These are phyloP conservation scores for Clamator glandarius DNA, from an alignment of 2,797 vertebrate genomes.

Conservation along the genomic window DNA sequence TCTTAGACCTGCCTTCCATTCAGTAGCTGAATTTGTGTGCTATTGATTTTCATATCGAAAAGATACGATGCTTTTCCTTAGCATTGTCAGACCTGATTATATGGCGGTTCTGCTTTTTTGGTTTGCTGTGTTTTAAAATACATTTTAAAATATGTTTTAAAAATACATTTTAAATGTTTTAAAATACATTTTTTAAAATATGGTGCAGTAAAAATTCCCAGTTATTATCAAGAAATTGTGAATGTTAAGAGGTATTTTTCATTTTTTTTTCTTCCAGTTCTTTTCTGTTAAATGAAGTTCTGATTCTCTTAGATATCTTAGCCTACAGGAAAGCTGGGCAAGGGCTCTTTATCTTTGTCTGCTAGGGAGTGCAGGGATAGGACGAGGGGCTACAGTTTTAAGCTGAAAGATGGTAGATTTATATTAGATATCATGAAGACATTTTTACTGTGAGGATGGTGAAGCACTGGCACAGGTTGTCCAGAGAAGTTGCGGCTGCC, in stretches of 20 bases:
- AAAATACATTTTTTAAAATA: neutral
- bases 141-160: no score
- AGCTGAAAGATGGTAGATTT: no score
- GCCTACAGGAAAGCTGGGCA: no score
- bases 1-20: neutral
- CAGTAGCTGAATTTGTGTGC: neutral
- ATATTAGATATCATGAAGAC: no score
- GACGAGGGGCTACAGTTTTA: no score
- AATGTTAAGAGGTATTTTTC: neutral
- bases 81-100: neutral
- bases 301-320: neutral
- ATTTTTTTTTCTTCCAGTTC: neutral
- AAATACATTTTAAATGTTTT: no score
- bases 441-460: no score
- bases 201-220: neutral
- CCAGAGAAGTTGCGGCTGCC: no score
- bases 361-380: no score
- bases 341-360: no score
- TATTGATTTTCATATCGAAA: neutral
- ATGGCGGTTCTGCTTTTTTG: neutral
- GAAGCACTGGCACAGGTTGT: no score
- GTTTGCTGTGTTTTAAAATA: neutral
- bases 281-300: neutral
- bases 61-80: fast-evolving
- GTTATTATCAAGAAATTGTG: neutral